phyloP scores from a whole-genome alignment of 2,888 invertebrate species.

The Allygus modestus region DNA sequence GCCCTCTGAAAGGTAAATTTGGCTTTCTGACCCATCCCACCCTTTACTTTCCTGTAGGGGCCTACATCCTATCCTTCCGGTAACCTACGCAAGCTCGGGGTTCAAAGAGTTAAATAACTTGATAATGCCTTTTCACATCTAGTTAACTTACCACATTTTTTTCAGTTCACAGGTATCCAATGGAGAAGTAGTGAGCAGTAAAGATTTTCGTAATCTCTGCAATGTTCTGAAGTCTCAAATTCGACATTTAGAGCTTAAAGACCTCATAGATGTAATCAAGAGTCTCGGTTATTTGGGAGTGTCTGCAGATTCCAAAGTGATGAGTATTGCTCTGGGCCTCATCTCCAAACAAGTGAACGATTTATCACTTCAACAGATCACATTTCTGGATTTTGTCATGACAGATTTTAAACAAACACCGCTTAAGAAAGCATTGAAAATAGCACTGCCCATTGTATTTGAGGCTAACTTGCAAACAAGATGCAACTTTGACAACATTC shows the following conservation, averaged over 20 bases:
- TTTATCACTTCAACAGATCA: constrained; percentile 79
- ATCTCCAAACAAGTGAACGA: constrained; percentile 80
- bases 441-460: constrained; percentile 83
- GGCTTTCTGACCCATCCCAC: no score
- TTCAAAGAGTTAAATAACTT: no score
- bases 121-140: no score
- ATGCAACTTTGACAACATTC: constrained; percentile 78
- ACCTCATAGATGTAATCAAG: constrained; percentile 80
- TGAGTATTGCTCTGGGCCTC: constrained; percentile 81
- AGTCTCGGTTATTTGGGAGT: constrained; percentile 79
- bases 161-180: constrained; percentile 73
- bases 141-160: not conserved
- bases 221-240: constrained; percentile 78
- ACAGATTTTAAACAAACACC: constrained; percentile 77
- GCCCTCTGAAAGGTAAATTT: no score
- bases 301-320: constrained; percentile 78
- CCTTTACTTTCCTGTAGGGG: no score
- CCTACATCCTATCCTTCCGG: no score
- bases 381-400: constrained; percentile 81
- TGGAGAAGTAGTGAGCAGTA: constrained; percentile 76
- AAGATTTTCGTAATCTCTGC: constrained; percentile 80
- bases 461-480: constrained; percentile 80
- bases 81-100: no score
- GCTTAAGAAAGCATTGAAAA: constrained; percentile 80
- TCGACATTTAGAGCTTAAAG: constrained; percentile 76